These are phyloP conservation scores for silkworm (Bombyx mori) DNA, from an alignment of 1,140 invertebrate genomes.

Conservation along the genomic window DNA sequence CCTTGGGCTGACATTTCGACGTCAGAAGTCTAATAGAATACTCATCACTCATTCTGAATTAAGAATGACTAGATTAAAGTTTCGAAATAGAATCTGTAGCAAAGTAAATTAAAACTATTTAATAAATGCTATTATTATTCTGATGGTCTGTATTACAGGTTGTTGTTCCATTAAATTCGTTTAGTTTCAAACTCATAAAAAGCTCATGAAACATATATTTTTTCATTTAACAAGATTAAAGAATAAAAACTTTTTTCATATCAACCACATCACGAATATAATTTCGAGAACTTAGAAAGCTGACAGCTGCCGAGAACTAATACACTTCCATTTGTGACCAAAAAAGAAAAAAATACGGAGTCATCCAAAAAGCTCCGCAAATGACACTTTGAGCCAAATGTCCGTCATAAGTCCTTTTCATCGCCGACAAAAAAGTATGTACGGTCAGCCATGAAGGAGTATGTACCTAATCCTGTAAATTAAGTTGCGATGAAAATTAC, in stretches of 20 bases:
- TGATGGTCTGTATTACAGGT: no score
- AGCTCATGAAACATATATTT: not conserved
- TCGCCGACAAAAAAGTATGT: not conserved
- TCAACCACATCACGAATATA: not conserved
- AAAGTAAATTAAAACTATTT: not conserved
- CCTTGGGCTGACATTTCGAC: no score
- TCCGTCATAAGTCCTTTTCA: slow-evolving; percentile 3
- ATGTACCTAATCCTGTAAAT: no score
- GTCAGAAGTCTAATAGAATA: not conserved
- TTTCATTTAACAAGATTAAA: not conserved
- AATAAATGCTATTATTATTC: no score
- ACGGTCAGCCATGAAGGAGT: no score
- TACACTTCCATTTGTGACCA: slow-evolving; percentile 1
- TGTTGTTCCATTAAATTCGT: no score
- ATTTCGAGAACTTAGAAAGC: not conserved
- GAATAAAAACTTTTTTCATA: slow-evolving; percentile 2
- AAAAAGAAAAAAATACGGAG: slow-evolving; percentile 4
- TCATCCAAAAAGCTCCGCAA: slow-evolving; percentile 2
- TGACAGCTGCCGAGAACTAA: slow-evolving; percentile 2
- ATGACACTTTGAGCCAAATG: slow-evolving; percentile 3
- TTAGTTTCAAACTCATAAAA: not conserved
- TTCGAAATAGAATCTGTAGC: not conserved
- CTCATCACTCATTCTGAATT: not conserved
- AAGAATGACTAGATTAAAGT: not conserved
- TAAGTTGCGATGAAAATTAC: no score